These are phyloP conservation scores for Gymnosoma rotundatum DNA, from an alignment of 2,888 invertebrate genomes.

Conservation along the genomic window DNA sequence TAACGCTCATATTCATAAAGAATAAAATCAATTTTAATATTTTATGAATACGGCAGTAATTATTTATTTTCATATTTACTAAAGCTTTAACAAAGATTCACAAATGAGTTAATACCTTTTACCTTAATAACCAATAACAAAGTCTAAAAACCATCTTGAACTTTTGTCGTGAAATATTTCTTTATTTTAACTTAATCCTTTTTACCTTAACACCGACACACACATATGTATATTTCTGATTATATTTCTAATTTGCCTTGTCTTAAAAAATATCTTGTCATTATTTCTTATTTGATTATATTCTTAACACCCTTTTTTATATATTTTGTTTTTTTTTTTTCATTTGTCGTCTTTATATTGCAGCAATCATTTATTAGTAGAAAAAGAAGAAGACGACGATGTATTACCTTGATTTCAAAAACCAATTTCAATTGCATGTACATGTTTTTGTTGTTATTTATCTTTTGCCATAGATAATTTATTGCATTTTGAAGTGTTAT, in stretches of 20 bases:
- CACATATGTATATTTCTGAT: background rate
- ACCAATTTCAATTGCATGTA: slow-evolving; percentile 61
- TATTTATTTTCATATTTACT: too few relatives aligned
- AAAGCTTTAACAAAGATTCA: too few relatives aligned
- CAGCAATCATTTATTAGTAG: slow-evolving; percentile 22
- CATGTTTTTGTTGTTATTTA: slow-evolving; percentile 54
- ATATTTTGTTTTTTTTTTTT: background rate
- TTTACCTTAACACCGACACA: background rate
- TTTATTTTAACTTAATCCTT: background rate
- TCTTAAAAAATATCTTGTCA: background rate
- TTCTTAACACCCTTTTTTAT: slow-evolving; percentile 33
- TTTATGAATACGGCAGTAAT: too few relatives aligned
- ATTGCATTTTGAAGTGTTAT: slow-evolving; percentile 71
- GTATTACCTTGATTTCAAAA: slow-evolving; percentile 46
- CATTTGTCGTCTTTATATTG: slow-evolving; percentile 11
- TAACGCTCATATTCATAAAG: too few relatives aligned
- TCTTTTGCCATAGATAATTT: slow-evolving; percentile 70
- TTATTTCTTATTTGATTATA: background rate
- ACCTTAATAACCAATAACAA: too few relatives aligned
- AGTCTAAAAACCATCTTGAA: too few relatives aligned
- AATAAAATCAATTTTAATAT: too few relatives aligned
- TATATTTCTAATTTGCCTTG: slow-evolving; percentile 5
- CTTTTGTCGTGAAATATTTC: too few relatives aligned
- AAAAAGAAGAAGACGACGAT: background rate
- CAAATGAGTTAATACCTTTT: too few relatives aligned